These are phyloP conservation scores for Leptopilina myrica DNA, from an alignment of 2,888 invertebrate species.

Conservation along the genomic window DNA sequence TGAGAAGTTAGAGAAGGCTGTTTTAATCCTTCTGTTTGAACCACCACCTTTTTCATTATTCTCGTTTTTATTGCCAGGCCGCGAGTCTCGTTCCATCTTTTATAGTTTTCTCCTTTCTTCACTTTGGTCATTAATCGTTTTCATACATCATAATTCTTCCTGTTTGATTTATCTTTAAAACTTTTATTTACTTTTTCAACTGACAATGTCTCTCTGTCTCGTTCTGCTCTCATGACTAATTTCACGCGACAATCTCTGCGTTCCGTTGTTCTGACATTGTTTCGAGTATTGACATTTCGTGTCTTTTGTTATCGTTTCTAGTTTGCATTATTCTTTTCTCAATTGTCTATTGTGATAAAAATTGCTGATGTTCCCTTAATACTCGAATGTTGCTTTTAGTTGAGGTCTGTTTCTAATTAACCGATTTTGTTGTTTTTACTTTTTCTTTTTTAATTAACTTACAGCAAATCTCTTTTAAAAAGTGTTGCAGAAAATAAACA, in stretches of 20 bases:
- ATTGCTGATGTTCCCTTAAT: not conserved
- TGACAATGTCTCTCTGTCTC: not conserved
- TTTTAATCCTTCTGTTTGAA: slow-evolving; percentile 35
- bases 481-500: too few species aligned
- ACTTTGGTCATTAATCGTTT: slow-evolving; percentile 1
- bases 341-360: slow-evolving; percentile 9
- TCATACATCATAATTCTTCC: not conserved
- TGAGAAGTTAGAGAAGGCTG: slow-evolving; percentile 37
- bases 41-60: slow-evolving; percentile 19
- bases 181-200: not conserved
- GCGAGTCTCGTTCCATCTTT: slow-evolving; percentile 5
- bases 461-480: too few species aligned
- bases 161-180: slow-evolving; percentile 1
- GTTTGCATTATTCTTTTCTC: slow-evolving; percentile 14
- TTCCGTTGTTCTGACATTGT: slow-evolving; percentile 12
- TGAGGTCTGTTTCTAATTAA: not conserved
- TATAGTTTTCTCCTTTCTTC: slow-evolving; percentile 16
- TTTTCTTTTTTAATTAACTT: not conserved
- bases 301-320: slow-evolving; percentile 15
- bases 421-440: not conserved
- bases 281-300: not conserved
- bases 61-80: slow-evolving; percentile 27
- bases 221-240: not conserved
- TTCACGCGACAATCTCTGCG: slow-evolving; percentile 13
- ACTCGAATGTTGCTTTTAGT: not conserved